Base-by-base conservation (phyloP, 2,113 vertebrate genomes). In the Rhea americana region DNA sequence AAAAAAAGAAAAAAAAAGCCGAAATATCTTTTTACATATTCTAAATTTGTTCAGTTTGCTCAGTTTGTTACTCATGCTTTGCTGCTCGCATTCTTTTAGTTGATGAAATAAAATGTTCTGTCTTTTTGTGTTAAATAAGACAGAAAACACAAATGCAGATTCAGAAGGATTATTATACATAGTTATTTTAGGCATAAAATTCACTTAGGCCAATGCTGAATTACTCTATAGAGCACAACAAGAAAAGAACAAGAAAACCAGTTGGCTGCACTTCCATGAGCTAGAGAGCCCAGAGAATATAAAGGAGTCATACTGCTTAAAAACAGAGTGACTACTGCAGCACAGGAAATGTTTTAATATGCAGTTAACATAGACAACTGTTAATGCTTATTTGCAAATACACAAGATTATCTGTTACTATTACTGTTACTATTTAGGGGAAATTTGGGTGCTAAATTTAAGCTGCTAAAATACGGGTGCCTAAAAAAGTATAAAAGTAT, bases 401-500 rank as follows among this genome's bases (percentile, higher is more conserved):
- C 89, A 96, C 90, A 91, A 79, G 65, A 96, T 95, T 95, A 97
- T 93, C 35, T 35, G 35, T 35, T 35, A 35, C 35, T 35, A 6
- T 35, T 35, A 35, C 91, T 85, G 68, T 94, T 96, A 93, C 90
- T 96, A 67, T 95, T 94, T 94, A 95, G 87, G 95, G 96, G 95
- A 96, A 96, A 97, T 86, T 88, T 90, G 94, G 91, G 93, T 92
- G 89, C 94, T 97, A 93, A 93, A 93, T 93, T 95, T 91, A 95
- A 97, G 87, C 86, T 92, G 95, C 95, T 97, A 97, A 97, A 97
- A 98, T 94, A 97, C 20, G 70, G 94, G 97, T 96, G 94, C 95
- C 97, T 97, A 97, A 97, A 97, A 98, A 97, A 97, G 97, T 98
- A 97, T 91, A 97, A 97, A 97, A 98, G 98, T 98, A 98, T 95